These are phyloP conservation scores for Phrynocephalus guinanensis DNA, from an alignment of 2,797 vertebrate genomes.

Conservation along the genomic window DNA sequence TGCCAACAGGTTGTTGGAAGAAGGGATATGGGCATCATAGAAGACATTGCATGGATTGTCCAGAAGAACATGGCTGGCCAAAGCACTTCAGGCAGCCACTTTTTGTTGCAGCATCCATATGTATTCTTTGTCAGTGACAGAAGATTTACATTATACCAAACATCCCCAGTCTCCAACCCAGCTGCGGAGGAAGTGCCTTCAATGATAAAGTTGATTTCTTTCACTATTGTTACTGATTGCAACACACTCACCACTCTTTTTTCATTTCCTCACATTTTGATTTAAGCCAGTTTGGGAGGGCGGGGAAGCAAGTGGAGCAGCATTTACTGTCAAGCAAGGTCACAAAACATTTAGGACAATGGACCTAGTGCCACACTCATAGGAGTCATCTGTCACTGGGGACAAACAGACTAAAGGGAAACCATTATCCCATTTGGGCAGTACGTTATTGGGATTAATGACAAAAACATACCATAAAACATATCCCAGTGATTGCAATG, in stretches of 20 bases:
- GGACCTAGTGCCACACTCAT: neutral
- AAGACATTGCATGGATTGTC: too few species aligned
- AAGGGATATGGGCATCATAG: too few species aligned
- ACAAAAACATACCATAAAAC: neutral
- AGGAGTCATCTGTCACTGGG: constrained; percentile 4
- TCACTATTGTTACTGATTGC: neutral
- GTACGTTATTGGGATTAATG: neutral
- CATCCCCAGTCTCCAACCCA: neutral
- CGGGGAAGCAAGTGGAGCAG: neutral
- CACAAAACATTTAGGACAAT: constrained; percentile 14
- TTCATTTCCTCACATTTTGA: neutral
- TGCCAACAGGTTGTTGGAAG: neutral
- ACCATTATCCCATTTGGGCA: constrained; percentile 16
- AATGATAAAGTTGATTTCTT: neutral
- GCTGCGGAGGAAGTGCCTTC: neutral
- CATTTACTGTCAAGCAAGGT: neutral
- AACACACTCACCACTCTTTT: neutral
- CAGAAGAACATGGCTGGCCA: too few species aligned
- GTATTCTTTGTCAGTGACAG: neutral
- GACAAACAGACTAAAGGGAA: neutral
- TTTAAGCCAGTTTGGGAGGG: neutral
- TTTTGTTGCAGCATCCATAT: neutral
- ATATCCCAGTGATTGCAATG: neutral
- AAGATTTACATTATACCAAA: neutral
- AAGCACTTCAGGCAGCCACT: too few species aligned